Conservation (phyloP, 2,113 vertebrate genomes). For the Spheniscus mendiculus region DNA sequence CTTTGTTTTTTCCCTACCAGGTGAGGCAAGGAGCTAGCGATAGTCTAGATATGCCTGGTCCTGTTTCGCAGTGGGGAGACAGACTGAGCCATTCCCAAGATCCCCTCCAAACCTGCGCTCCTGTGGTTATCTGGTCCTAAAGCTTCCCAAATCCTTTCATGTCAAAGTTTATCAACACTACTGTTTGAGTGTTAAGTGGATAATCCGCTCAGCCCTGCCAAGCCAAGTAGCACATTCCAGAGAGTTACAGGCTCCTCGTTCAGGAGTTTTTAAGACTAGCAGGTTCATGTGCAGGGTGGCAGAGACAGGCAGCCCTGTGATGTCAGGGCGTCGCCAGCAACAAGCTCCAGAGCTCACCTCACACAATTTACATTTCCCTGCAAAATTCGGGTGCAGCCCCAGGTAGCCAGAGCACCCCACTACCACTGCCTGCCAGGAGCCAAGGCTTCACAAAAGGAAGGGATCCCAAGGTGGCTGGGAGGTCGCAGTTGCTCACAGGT, state of each 20-base stretch:
- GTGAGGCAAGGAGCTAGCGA: background rate
- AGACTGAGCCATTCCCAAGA: background rate
- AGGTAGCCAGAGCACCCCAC: background rate
- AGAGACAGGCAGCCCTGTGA: background rate
- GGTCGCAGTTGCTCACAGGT: fast-evolving
- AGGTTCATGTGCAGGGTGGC: background rate
- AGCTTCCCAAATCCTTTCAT: background rate
- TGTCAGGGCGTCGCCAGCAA: background rate
- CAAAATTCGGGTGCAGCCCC: background rate
- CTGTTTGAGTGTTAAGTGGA: background rate
- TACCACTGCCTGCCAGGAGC: background rate
- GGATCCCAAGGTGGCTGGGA: background rate
- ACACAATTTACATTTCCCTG: background rate
- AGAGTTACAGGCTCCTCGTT: background rate
- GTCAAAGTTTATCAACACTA: background rate
- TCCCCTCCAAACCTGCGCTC: background rate
- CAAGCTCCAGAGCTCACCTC: background rate
- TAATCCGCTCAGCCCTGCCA: background rate
- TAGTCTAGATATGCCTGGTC: background rate
- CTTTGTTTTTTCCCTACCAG: background rate
- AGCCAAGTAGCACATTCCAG: background rate
- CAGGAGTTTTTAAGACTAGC: background rate
- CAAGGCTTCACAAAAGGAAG: background rate
- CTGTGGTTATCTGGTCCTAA: background rate
- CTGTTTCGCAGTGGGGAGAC: background rate